Evolutionary conservation across 2,113 vertebrate species (phyloP).

Genomic region (Miniopterus natalensis): DNA sequence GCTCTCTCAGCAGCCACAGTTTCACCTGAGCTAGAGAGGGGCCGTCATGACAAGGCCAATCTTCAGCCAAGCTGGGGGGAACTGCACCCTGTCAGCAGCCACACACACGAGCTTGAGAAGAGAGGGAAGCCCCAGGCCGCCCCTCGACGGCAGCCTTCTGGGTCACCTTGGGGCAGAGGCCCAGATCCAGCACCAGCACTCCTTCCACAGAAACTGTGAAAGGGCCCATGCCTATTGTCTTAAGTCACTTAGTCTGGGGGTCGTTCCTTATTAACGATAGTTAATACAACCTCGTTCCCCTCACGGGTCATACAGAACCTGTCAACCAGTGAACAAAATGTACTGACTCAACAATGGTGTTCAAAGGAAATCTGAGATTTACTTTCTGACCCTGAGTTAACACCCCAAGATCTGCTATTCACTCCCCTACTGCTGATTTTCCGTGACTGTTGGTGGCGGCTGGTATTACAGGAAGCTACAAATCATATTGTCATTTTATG

Average conservation of each 20-base stretch:
- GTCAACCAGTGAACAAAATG: neutral
- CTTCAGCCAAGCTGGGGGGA: neutral
- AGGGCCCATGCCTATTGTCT: neutral
- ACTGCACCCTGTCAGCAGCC: neutral
- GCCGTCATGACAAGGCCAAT: neutral
- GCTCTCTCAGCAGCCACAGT: neutral
- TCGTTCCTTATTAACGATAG: neutral
- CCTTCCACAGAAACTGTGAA: neutral
- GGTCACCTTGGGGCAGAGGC: accelerated
- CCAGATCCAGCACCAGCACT: neutral
- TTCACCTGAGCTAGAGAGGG: neutral
- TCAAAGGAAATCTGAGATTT: neutral
- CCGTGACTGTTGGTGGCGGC: neutral
- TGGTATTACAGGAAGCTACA: neutral
- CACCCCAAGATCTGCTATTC: neutral
- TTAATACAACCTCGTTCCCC: neutral
- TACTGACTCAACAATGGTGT: neutral
- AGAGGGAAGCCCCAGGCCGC: neutral
- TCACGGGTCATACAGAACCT: neutral
- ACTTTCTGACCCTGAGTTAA: neutral
- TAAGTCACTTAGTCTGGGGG: neutral
- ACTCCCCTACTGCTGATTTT: neutral
- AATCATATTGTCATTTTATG: neutral
- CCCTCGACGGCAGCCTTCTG: accelerated
- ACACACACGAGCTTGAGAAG: neutral